Evolutionary conservation across 2,888 invertebrate species (phyloP), one percentile per base, ranked within the genome.

Genomic region (Ectemnius lituratus): DNA sequence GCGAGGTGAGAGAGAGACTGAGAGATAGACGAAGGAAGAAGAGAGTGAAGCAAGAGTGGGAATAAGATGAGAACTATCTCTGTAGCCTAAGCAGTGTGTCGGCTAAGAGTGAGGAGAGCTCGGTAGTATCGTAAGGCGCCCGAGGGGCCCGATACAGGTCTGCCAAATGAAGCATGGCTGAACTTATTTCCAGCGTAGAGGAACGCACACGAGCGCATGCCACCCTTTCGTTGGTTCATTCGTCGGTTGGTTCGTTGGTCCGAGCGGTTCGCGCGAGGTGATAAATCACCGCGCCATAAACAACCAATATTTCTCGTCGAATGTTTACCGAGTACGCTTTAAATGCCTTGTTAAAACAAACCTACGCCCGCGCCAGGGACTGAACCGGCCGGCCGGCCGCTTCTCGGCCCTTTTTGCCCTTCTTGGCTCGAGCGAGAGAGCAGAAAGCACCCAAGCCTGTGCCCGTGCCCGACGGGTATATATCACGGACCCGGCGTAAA

Each of bases 301-400:
- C 89, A 89, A 90, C 89, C 90, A 85, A 90, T 90, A 90, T 90
- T 90, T 90, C 89, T 90, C 87, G 86, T 84, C 88, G 88, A 89
- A 90, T 90, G 90, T 90, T 90, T 90, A 90, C 90, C 88, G 89
- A 90, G 90, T 89, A 88, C 88, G 88, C 90, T 90, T 90, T 90
- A 90, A 90, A 90, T 89, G 90, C 88, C 90, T 90, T 90, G 90
- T 90, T 90, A 90, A 90, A 90, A 89, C 89, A 90, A 90, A 90
- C 90, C 90, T 90, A 90, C 89, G 89, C 88, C 86, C 85, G 84
- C 74, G 82, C 84, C 83, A 82, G 81, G 70, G 8, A 16, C 52
- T 16, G 16, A 6, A 52, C 52, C n/a, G n/a, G 52, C n/a, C n/a
- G n/a, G 16, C 70, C 76, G 79, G 73, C 81, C 75, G 79, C 37